Evolutionary conservation across 1,140 invertebrate genomes (phyloP), one percentile per base, ranked within the genome.

Genomic region (Holcopasites calliopsidis): DNA sequence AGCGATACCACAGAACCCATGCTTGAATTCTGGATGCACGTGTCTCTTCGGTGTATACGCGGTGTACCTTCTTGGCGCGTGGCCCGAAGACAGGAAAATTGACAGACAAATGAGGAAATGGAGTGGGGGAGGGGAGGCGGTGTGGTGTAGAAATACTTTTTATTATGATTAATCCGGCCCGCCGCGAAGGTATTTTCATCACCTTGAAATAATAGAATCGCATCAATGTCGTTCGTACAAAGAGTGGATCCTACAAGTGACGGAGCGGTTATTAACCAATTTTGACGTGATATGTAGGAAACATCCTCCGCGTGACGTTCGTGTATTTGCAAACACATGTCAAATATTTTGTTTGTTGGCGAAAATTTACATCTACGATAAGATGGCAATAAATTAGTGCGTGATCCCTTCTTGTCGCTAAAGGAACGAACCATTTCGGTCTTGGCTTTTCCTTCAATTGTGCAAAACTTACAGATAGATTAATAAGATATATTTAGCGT

Each of bases 301-400:
- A 76, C 47, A 42, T 55, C 28, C 33, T 18, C n/a, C 16, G 26
- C 3, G 3, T 47, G 40, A 44, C 61, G 62, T 52, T 57, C 42
- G 47, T 35, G 11, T 54, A 38, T 68, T 64, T 49, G 33, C 82
- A 80, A 83, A 84, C 60, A 55, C 26, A 50, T 35, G 62, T 50
- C 61, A 54, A 76, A 69, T 38, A 33, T 49, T 44, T 35, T 21
- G 50, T 35, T 28, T 54, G 62, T 28, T 33, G 23, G 40, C 38
- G 70, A 78, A 82, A 82, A 82, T 82, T 82, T 82, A 82, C 75
- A 38, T 76, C 66, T 57, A 50, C 18, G 80, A 82, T 82, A 82
- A 82, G 69, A 40, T 10, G 13, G 60, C 40, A 64, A 57, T 82
- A 82, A 82, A 82, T 82, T 74, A 55, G 6, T 5, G 35, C 50